phyloP scores from a whole-genome alignment of 2,888 invertebrate genomes.

The Melipona beecheii region DNA sequence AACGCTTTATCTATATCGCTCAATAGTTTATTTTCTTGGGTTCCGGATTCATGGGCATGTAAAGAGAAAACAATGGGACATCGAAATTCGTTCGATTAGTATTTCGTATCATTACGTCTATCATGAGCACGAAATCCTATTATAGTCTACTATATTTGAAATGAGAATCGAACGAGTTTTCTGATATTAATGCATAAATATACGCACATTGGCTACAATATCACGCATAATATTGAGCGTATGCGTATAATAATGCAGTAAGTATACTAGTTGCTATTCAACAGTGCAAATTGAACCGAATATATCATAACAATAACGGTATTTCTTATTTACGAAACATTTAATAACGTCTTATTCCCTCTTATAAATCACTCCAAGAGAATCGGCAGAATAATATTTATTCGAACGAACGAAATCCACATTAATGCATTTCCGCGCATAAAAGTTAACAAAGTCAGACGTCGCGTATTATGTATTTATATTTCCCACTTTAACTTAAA shows the following conservation, averaged over 20 bases:
- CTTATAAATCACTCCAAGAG: conserved; percentile 41
- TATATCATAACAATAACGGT: conserved; percentile 66
- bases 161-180: conserved; percentile 53
- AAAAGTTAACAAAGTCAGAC: conserved; percentile 68
- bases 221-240: conserved; percentile 23
- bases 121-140: conserved; percentile 35
- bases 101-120: conserved; percentile 38
- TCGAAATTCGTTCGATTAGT: conserved; percentile 42
- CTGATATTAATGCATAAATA: conserved; percentile 27
- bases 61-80: conserved; percentile 29
- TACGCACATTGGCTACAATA: conserved; percentile 27
- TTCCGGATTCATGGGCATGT: conserved; percentile 29
- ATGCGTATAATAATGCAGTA: conserved; percentile 36
- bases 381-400: conserved; percentile 44
- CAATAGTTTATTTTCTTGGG: conserved; percentile 79
- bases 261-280: conserved; percentile 23
- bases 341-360: conserved; percentile 53
- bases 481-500: conserved; percentile 71
- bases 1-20: conserved; percentile 57
- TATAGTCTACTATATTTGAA: conserved; percentile 44
- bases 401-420: conserved; percentile 59
- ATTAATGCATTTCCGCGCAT: conserved; percentile 48
- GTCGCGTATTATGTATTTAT: conserved; percentile 74
- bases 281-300: conserved; percentile 62
- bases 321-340: conserved; percentile 58